Conservation (phyloP, 2,797 vertebrate genomes). For the Microchirus variegatus region DNA sequence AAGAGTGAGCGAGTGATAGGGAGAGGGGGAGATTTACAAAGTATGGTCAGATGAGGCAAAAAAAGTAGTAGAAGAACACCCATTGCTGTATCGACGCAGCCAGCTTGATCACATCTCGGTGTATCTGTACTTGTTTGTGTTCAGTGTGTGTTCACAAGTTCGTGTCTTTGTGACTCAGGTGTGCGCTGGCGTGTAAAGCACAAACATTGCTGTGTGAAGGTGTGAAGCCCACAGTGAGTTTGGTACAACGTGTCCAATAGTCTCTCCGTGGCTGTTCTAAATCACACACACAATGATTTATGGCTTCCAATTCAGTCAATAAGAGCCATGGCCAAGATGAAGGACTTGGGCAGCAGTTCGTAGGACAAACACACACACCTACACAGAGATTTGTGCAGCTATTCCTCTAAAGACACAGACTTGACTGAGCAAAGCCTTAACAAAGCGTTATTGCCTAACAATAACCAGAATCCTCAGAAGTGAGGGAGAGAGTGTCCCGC, state of each 20-base stretch:
- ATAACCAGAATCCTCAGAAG: too few species aligned
- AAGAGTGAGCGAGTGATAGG: too few species aligned
- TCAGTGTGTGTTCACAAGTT: neutral
- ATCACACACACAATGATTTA: slow-evolving; percentile 73
- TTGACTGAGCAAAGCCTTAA: too few species aligned
- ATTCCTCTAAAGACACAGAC: too few species aligned
- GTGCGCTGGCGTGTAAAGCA: slow-evolving; percentile 27
- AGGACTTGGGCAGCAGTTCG: slow-evolving; percentile 57
- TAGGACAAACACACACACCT: slow-evolving; percentile 33
- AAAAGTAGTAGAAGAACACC: slow-evolving; percentile 9
- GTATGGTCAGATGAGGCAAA: slow-evolving; percentile 13
- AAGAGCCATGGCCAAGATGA: slow-evolving; percentile 69
- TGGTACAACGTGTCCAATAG: slow-evolving; percentile 57
- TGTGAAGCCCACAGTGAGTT: slow-evolving; percentile 39
- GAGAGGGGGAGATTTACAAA: slow-evolving; percentile 23
- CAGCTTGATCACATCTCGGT: slow-evolving; percentile 19
- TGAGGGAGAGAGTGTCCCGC: neutral
- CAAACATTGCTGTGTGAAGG: slow-evolving; percentile 25
- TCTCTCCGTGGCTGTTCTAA: slow-evolving; percentile 20
- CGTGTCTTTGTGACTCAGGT: slow-evolving; percentile 35
- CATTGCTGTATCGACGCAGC: slow-evolving; percentile 5
- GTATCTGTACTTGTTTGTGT: neutral
- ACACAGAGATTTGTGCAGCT: too few species aligned
- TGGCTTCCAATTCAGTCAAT: slow-evolving; percentile 78
- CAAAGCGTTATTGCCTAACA: too few species aligned